Evolutionary conservation across 2,888 invertebrate species (phyloP).

Genomic region (Tetheella fluctuosa): DNA sequence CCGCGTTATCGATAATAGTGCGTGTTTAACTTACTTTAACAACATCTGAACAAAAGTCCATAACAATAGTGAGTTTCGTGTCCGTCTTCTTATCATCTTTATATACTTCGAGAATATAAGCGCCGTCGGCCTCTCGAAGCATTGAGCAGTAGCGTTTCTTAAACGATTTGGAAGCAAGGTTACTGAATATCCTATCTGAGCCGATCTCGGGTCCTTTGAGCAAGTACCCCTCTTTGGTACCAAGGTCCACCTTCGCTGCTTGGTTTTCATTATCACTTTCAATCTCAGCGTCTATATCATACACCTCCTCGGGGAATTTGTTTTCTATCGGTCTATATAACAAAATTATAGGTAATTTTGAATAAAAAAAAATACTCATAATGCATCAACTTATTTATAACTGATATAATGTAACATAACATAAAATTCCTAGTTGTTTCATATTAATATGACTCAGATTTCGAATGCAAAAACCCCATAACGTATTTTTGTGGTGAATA

Average conservation of each 20-base stretch:
- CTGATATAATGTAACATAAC: neutral
- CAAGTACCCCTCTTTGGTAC: constrained; percentile 95
- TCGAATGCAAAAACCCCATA: neutral
- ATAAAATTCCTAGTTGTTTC: neutral
- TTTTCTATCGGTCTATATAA: constrained; percentile 63
- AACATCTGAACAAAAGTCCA: constrained; percentile 97
- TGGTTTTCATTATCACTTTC: constrained; percentile 91
- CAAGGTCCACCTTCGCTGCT: constrained; percentile 88
- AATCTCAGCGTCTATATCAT: constrained; percentile 94
- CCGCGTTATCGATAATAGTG: neutral
- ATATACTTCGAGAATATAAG: constrained; percentile 95
- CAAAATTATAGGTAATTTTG: constrained; percentile 17
- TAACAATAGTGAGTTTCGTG: constrained; percentile 95
- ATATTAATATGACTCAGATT: neutral
- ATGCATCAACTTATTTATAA: neutral
- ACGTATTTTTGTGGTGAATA: neutral
- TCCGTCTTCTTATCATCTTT: constrained; percentile 97
- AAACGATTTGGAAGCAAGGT: constrained; percentile 96
- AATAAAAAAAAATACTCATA: constrained; percentile 4
- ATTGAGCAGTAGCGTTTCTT: constrained; percentile 95
- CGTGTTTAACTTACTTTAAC: constrained; percentile 85
- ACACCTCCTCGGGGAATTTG: constrained; percentile 89
- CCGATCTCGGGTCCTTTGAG: constrained; percentile 96
- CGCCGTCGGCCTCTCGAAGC: constrained; percentile 95
- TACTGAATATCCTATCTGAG: constrained; percentile 94